Conservation (phyloP, 2,888 invertebrate species). For the Morinoia aosen region DNA sequence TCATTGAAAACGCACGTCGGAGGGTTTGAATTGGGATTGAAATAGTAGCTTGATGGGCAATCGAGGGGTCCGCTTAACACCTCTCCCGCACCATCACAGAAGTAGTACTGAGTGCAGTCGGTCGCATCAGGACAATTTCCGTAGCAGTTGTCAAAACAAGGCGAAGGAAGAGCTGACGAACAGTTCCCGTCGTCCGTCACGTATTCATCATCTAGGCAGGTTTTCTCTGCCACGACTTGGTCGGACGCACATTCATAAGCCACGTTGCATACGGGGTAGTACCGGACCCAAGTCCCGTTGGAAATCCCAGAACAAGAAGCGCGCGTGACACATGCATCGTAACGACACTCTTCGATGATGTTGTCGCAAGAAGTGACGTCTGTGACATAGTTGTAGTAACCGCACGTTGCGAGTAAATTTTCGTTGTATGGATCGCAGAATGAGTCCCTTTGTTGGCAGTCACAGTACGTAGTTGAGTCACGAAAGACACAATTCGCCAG, state of each 20-base stretch:
- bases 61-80: background rate
- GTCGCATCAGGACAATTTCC: conserved; percentile 20
- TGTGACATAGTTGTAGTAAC: background rate
- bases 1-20: background rate
- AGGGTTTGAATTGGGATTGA: background rate
- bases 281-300: background rate
- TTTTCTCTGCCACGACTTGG: background rate
- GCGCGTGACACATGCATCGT: background rate
- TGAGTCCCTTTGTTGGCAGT: background rate
- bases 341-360: background rate
- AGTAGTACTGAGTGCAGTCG: conserved; percentile 16
- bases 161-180: background rate
- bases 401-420: background rate
- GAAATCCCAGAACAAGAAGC: background rate
- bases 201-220: background rate
- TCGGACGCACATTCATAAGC: background rate
- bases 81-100: conserved; percentile 12
- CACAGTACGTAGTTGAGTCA: background rate
- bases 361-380: background rate
- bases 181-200: background rate
- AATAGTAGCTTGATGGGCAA: background rate
- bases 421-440: background rate
- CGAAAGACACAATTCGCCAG: background rate
- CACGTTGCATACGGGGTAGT: background rate
- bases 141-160: background rate